phyloP scores from a whole-genome alignment of 2,797 vertebrate genomes.

The Acipenser transmontanus region DNA sequence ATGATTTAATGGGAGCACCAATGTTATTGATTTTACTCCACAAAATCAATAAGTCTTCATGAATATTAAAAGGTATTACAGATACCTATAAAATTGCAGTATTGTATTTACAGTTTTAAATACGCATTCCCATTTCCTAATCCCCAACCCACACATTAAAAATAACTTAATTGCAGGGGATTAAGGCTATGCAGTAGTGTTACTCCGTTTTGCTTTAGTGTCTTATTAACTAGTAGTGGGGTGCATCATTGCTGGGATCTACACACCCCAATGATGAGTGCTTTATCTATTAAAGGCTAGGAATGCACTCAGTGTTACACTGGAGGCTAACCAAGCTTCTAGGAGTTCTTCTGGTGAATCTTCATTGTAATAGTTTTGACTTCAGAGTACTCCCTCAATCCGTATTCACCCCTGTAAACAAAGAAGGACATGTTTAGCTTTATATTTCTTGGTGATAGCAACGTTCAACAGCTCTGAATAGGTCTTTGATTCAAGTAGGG shows the following conservation, averaged over 20 bases:
- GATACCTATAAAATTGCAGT: conserved; percentile 37
- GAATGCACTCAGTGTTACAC: conserved; percentile 38
- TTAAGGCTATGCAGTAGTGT: conserved; percentile 35
- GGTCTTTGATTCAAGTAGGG: too few relatives aligned
- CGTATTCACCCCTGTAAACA: conserved; percentile 79
- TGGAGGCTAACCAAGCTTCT: conserved; percentile 44
- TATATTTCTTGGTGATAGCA: too few relatives aligned
- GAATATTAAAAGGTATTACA: conserved; percentile 35
- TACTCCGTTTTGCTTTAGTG: conserved; percentile 41
- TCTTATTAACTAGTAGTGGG: conserved; percentile 35
- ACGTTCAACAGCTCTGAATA: too few relatives aligned
- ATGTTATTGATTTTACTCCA: conserved; percentile 47
- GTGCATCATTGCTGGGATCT: conserved; percentile 17
- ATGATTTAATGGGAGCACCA: conserved; percentile 39
- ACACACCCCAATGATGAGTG: conserved; percentile 54
- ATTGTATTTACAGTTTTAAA: conserved; percentile 24
- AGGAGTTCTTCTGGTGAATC: conserved; percentile 91
- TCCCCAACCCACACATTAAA: conserved; percentile 28
- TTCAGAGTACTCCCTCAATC: conserved; percentile 92
- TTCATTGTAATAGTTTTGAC: conserved; percentile 97
- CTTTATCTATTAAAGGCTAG: conserved; percentile 48
- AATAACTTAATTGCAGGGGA: conserved; percentile 30
- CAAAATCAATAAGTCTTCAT: conserved; percentile 39
- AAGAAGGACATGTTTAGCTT: background rate
- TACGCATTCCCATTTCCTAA: conserved; percentile 33